Evolutionary conservation across 2,797 vertebrate genomes (phyloP), one percentile per base, ranked within the genome.

Genomic region (Microctenopoma lineatum): DNA sequence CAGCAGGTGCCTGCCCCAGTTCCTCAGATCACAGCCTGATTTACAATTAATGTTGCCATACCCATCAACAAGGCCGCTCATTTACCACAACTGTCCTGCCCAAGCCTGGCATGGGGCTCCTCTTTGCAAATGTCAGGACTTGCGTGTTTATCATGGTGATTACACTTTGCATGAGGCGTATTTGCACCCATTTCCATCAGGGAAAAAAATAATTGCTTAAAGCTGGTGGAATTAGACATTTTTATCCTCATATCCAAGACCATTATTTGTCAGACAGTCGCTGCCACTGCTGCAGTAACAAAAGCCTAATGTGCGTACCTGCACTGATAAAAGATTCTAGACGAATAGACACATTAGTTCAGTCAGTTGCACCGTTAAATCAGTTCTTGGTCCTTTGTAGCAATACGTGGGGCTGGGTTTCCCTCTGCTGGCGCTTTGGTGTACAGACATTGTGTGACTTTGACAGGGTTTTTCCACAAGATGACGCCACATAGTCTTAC

Each of bases 1-100:
- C 91, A 92, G 92, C 93, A 94, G 93, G 92, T 92, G 91, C 91
- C 82, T 93, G 93, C 84, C 93, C 94, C 86, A 94, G 75, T 92
- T 95, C 92, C 92, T 89, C 77, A 84, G 79, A 85, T 85, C 81
- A 80, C 79, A 86, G 85, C 79, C 79, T 65, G 70, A 83, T 54
- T 72, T 55, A 90, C 90, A 92, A 92, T 92, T 90, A 92, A 92
- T 92, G 89, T 79, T 75, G 75, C 79, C 89, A 83, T 77, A 59
- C 45, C 73, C 74, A 72, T 87, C 83, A 84, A 80, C 64, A 32
- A 60, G 71, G 66, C 66, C 11, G 52, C 70, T 83, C 77, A 69
- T 86, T 85, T 70, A 71, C 59, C 72, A 71, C 21, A 27, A 45
- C 48, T 32, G 55, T 46, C 29, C 47, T 79, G 72, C 55, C 60